A percentile compares a stretch with the other conserved stretches of the same genome.
Evolutionary conservation across 2,113 vertebrate genomes (phyloP).

Genomic region (Aegotheles bennettii): DNA sequence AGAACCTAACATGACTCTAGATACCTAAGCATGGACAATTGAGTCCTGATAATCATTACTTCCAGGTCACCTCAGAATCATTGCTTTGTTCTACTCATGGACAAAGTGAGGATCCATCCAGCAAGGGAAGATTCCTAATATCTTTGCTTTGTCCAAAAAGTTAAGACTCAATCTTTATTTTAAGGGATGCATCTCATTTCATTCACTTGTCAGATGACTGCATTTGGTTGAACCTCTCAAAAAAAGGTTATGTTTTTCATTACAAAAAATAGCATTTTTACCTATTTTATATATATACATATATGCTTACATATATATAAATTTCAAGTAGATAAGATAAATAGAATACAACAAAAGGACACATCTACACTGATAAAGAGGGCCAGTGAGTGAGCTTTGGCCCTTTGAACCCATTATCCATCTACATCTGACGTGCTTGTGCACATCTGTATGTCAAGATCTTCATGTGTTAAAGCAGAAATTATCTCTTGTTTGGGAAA

Average conservation of each 20-base stretch:
- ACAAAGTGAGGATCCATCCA: background rate
- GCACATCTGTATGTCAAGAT: background rate
- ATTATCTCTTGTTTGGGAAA: background rate
- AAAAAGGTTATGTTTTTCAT: background rate
- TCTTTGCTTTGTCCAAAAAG: background rate
- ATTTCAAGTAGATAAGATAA: background rate
- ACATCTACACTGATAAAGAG: background rate
- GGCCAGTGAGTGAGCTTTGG: background rate
- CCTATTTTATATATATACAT: background rate
- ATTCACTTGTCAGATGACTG: background rate
- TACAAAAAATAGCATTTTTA: background rate
- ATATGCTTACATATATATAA: background rate
- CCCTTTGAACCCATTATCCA: no score
- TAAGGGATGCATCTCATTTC: fast-evolving
- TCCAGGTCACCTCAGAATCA: background rate
- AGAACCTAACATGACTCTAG: background rate
- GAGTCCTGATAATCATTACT: background rate
- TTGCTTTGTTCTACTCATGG: background rate
- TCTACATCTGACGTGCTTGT: no score
- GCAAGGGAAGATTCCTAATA: background rate
- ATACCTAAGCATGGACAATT: background rate
- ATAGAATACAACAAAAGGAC: background rate
- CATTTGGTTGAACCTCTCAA: background rate
- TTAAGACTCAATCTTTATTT: background rate
- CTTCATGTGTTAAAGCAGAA: background rate